These are phyloP conservation scores for Polymixis flavicincta DNA, from an alignment of 2,888 invertebrate species.

Conservation along the genomic window DNA sequence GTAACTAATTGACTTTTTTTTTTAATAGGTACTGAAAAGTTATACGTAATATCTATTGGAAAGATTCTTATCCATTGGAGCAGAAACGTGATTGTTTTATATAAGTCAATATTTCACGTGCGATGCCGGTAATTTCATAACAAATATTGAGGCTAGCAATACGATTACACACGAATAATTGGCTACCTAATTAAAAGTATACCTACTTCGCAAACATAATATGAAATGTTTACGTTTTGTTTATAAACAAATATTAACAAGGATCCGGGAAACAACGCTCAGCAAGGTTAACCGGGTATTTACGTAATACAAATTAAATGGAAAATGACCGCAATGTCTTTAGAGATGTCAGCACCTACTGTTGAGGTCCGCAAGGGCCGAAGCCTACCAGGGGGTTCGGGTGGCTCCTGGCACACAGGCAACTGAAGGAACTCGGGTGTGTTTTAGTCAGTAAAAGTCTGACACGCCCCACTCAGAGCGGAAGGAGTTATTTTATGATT, in stretches of 20 bases:
- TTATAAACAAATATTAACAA: conserved; percentile 37
- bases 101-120: conserved; percentile 31
- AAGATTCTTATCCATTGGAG: conserved; percentile 25
- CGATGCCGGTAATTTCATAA: conserved; percentile 54
- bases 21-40: background rate
- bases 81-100: conserved; percentile 18
- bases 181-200: conserved; percentile 14
- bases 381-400: no score
- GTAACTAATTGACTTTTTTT: no score
- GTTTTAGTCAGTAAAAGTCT: no score
- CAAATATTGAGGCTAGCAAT: conserved; percentile 32
- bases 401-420: no score
- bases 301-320: no score
- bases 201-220: conserved; percentile 6
- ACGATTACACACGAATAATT: conserved; percentile 33
- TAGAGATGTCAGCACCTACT: no score
- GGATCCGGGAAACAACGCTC: conserved; percentile 43
- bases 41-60: background rate
- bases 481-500: no score
- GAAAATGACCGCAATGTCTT: no score
- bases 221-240: conserved; percentile 13
- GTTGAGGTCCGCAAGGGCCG: no score
- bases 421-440: no score
- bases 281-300: conserved; percentile 15
- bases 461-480: no score